A percentile compares a stretch with the other conserved stretches of the same genome.
Conservation (phyloP, 1,140 invertebrate species). For the Saccostrea echinata region DNA sequence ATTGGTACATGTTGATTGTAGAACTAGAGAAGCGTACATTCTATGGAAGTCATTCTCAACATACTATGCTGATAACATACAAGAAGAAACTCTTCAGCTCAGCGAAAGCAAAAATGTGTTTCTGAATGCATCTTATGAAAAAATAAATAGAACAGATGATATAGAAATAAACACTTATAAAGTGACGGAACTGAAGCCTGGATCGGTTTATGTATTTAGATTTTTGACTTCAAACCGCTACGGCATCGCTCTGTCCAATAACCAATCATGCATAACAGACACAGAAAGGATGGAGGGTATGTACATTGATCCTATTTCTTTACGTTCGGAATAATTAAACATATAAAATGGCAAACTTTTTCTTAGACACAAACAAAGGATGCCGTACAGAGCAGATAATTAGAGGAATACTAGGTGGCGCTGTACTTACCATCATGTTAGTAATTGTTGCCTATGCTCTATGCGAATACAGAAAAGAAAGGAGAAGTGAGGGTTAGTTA, state of each 20-base stretch:
- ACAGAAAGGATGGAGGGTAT: background rate
- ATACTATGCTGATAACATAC: background rate
- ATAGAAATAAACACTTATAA: background rate
- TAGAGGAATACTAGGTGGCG: background rate
- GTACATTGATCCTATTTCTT: background rate
- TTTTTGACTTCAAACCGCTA: background rate
- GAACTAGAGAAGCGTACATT: background rate
- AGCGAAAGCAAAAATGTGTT: background rate
- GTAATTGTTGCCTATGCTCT: background rate
- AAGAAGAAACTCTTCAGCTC: background rate
- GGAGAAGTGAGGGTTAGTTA: background rate
- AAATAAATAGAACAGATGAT: background rate
- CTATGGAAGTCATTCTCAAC: background rate
- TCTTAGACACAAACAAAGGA: background rate
- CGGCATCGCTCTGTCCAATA: background rate
- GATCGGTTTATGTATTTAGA: background rate
- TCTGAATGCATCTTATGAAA: background rate
- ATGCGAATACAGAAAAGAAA: background rate
- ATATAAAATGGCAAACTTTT: background rate
- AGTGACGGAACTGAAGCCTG: background rate
- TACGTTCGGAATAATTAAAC: background rate
- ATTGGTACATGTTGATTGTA: background rate
- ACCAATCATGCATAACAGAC: background rate
- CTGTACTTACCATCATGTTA: background rate
- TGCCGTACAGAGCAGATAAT: background rate